Evolutionary conservation across 35 echinoderm and acorn worm species (phyloP), one percentile per base, ranked within the genome.

Genomic region (Heliocidaris erythrogramma): DNA sequence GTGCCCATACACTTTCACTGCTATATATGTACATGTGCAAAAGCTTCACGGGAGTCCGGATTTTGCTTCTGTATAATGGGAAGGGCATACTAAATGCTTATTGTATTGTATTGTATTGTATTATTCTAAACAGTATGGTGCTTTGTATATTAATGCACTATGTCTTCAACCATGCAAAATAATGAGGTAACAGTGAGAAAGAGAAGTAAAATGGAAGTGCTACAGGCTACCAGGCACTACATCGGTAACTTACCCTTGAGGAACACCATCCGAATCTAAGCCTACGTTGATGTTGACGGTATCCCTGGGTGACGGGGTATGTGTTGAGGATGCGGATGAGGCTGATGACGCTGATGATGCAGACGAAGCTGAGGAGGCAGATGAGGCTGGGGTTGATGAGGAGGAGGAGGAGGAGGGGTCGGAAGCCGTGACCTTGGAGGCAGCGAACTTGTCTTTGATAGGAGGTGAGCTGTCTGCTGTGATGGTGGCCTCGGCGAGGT

Each of bases 381-480:
- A 93, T 1, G 95, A 91, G 13, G 95, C 48, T 32, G 85, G 32
- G 30, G 93, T 59, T 27, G 65, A 32, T 12, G 90, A 84, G 30
- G 87, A 89, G 30, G 87, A 89, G 11, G 87, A 89, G 30, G 61
- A 88, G 93, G 87, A 92, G 93, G 93, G 88, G 48, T 59, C 71
- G 4, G 85, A 47, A 32, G 42, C 47, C 10, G 86, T 32, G 17
- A 85, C 50, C 49, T 78, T 86, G 60, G 84, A 78, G 48, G 86
- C 30, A 0, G 94, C 47, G 21, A 94, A 86, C 91, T 96, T 94
- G 30, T 94, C 88, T 90, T 97, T 99, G 96, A 94, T 95, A 18
- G 97, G 98, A 53, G 97, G 96, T 30, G 97, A 98, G 14, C 85
- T 95, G 85, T 96, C 98, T 13, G 96, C 94, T 53, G 95, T 95